Conservation (phyloP, 2,113 vertebrate genomes). For the Fulica atra region DNA sequence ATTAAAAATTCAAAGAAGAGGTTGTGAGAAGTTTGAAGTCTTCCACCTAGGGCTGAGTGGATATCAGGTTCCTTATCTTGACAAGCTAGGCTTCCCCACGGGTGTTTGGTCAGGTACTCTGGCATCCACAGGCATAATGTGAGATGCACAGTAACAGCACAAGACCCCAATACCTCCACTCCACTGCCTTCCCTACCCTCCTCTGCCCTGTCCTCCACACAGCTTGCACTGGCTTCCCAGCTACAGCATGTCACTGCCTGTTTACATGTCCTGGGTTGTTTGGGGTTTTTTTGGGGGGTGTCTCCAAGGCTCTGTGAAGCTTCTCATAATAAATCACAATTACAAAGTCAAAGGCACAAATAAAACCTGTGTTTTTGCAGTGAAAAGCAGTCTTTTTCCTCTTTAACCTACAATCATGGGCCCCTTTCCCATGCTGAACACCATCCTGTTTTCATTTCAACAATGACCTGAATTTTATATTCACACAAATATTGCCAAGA, state of each 20-base stretch:
- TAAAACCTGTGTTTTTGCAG: neutral
- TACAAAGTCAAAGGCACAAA: neutral
- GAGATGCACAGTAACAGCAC: neutral
- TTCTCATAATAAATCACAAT: neutral
- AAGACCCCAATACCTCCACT: neutral
- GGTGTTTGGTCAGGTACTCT: neutral
- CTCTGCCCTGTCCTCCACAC: neutral
- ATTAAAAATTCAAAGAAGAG: neutral
- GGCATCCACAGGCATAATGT: rapidly evolving
- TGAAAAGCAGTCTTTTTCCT: neutral
- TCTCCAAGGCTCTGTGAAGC: neutral
- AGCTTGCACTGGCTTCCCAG: neutral
- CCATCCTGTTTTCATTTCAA: neutral
- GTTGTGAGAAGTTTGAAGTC: neutral
- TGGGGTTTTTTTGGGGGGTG: neutral
- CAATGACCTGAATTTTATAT: neutral
- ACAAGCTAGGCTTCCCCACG: neutral
- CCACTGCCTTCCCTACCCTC: neutral
- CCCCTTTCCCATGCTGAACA: neutral
- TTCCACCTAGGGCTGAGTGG: neutral
- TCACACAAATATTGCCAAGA: neutral
- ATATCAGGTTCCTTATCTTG: neutral
- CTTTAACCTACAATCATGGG: neutral
- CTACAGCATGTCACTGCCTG: neutral
- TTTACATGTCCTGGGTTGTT: rapidly evolving